A percentile compares a stretch with the other conserved stretches of the same genome.
Conservation (phyloP, 1,140 invertebrate species). For the Parapsyche elsis region DNA sequence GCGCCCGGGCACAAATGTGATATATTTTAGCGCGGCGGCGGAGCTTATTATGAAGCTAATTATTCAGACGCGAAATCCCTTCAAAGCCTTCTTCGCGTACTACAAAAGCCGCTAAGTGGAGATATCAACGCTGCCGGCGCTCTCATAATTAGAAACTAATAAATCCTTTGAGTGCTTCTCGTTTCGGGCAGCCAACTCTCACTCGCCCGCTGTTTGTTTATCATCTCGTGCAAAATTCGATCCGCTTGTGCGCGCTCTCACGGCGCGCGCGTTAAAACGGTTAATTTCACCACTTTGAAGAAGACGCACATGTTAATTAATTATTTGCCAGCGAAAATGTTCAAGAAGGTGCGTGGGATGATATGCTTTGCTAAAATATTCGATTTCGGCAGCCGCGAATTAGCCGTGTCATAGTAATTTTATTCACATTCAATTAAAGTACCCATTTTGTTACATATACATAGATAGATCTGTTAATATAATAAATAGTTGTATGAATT, state of each 20-base stretch:
- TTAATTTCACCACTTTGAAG: not conserved
- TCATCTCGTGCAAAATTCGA: not conserved
- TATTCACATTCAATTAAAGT: no score
- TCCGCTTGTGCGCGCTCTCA: not conserved
- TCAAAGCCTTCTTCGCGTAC: conserved; percentile 31
- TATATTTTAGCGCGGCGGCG: not conserved
- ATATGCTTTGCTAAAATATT: not conserved
- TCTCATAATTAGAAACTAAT: conserved; percentile 45
- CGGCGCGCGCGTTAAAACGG: not conserved
- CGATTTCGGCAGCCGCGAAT: no score
- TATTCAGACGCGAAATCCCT: conserved; percentile 19
- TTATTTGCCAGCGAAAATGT: not conserved
- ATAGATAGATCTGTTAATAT: no score
- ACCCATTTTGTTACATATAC: no score
- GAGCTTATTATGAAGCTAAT: conserved; percentile 40
- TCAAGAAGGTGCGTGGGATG: not conserved
- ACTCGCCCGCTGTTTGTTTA: not conserved
- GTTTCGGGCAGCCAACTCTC: not conserved
- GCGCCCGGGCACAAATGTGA: conserved; percentile 17
- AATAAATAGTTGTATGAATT: no score
- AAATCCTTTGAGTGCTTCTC: conserved; percentile 32
- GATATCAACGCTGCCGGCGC: conserved; percentile 26
- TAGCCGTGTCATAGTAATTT: no score
- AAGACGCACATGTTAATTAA: not conserved
- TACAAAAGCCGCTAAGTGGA: conserved; percentile 33